These are phyloP conservation scores for Diachasmimorpha longicaudata DNA, from an alignment of 1,140 invertebrate genomes.

Conservation along the genomic window DNA sequence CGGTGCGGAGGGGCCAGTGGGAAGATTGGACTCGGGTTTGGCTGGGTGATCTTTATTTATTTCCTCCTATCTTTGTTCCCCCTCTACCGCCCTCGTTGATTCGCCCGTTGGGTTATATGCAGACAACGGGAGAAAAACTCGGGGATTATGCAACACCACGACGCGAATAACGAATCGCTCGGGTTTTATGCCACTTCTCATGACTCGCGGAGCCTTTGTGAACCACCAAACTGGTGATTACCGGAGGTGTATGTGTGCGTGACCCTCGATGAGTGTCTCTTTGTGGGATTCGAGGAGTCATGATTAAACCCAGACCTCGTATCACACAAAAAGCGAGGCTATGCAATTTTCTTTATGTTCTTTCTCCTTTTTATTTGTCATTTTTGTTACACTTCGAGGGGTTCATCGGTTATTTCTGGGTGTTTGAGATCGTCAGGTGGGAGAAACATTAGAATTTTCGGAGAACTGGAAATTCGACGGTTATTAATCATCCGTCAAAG, in stretches of 20 bases:
- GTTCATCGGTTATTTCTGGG: no score
- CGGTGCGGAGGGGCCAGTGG: not conserved
- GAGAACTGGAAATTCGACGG: no score
- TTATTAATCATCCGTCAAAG: no score
- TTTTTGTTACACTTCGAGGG: no score
- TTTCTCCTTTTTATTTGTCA: not conserved
- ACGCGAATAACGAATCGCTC: constrained; percentile 37
- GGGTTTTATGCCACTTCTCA: constrained; percentile 1
- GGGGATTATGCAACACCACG: constrained; percentile 44
- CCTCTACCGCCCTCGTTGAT: not conserved
- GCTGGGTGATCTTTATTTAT: not conserved
- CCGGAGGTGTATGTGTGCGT: not conserved
- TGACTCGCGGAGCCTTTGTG: not conserved
- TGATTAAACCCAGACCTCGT: not conserved
- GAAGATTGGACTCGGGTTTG: not conserved
- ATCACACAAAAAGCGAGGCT: not conserved
- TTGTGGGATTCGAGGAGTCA: not conserved
- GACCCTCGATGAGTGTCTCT: constrained; percentile 1
- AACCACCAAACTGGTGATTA: not conserved
- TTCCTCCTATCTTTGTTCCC: not conserved
- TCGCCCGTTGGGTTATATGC: constrained; percentile 14
- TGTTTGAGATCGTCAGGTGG: no score
- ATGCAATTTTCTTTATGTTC: not conserved
- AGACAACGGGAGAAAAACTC: constrained; percentile 23
- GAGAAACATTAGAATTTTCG: no score